These are phyloP conservation scores for Teleiodes luculella DNA, from an alignment of 2,888 invertebrate species.

Conservation along the genomic window DNA sequence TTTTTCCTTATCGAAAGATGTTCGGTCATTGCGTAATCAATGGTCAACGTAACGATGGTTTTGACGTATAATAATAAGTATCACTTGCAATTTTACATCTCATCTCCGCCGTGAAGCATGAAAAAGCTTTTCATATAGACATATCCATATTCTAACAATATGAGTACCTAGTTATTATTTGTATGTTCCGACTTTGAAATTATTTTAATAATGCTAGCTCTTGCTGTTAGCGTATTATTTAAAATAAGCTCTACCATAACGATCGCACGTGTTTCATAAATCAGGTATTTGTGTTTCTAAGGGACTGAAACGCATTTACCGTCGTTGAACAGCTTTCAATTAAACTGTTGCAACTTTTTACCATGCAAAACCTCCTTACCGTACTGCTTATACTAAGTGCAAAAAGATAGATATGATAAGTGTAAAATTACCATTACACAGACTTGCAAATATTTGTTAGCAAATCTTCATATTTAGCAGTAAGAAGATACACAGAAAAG, in stretches of 20 bases:
- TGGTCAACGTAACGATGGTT: neutral
- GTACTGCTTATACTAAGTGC: neutral
- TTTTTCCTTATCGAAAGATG: neutral
- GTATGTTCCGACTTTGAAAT: too few relatives aligned
- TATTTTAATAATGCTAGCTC: too few relatives aligned
- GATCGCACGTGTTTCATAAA: neutral
- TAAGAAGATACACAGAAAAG: slow-evolving; percentile 29
- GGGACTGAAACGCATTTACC: neutral
- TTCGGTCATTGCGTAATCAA: neutral
- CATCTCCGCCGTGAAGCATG: too few relatives aligned
- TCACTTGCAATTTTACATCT: neutral
- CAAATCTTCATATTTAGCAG: slow-evolving; percentile 12
- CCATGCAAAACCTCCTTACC: neutral
- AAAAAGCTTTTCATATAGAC: too few relatives aligned
- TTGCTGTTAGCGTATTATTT: too few relatives aligned
- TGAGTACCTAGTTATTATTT: too few relatives aligned
- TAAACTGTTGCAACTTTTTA: neutral
- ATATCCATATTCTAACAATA: too few relatives aligned
- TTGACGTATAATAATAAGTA: neutral
- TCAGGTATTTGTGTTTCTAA: neutral
- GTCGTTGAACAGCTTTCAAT: neutral
- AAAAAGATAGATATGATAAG: slow-evolving; percentile 3
- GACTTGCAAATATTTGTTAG: slow-evolving; percentile 4
- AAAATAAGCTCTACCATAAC: too few relatives aligned
- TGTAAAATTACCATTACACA: neutral